Evolutionary conservation across 2,888 invertebrate species (phyloP), one percentile per base, ranked within the genome.

Genomic region (Drosophila macrospina): DNA sequence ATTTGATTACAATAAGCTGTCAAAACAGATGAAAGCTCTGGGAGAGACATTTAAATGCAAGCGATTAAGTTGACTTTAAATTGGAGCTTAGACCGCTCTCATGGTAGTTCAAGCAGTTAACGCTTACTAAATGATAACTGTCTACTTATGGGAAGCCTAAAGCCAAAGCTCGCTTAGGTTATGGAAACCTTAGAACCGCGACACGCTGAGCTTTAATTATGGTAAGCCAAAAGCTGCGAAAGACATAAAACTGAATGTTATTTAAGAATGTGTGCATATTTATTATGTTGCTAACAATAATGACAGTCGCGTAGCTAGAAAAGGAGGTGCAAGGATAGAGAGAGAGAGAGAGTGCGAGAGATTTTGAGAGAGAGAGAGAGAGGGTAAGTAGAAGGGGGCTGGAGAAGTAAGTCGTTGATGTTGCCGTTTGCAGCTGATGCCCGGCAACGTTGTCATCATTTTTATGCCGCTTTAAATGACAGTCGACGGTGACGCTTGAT

Each of bases 401-500:
- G 5, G 6, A 8, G 39, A 47, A 42, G 41, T 39, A 47, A 61
- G 48, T 32, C 56, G 47, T 59, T 63, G 72, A 56, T 66, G 67
- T 44, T 77, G 77, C 54, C 55, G 54, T 63, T 68, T 57, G 69
- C 75, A 78, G 78, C 75, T 72, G 78, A 62, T 74, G 78, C 54
- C 44, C 69, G 56, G 48, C 44, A 55, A 57, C 54, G 62, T 72
- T 77, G 73, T 80, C 78, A 73, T 80, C 69, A 73, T 73, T 80
- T 78, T 80, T 69, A 80, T 77, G 80, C 66, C 69, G 64, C 69
- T 73, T 80, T 73, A 80, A 80, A 78, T 78, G 80, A 80, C 80
- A 76, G 69, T 62, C 73, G 55, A 51, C 48, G 74, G 44, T 74
- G 69, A 60, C 48, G 56, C 69, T 65, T 78, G 75, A 65, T 76